phyloP scores from a whole-genome alignment of 2,888 invertebrate species.

The Electrophaes corylata region DNA sequence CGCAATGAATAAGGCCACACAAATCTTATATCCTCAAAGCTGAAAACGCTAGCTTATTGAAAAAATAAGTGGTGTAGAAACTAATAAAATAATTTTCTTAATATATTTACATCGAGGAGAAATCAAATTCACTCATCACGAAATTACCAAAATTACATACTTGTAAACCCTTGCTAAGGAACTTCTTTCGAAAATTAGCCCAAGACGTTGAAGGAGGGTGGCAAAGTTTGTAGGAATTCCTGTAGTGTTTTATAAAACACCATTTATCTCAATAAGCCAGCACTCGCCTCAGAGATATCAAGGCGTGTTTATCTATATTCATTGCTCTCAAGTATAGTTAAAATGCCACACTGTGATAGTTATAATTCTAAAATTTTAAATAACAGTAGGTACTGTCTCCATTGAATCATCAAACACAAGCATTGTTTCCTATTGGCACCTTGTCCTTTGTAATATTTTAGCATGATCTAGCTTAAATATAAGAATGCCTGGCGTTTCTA shows the following conservation, averaged over 20 bases:
- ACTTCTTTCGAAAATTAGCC: too few relatives aligned
- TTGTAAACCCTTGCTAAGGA: too few relatives aligned
- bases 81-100: too few relatives aligned
- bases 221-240: too few relatives aligned
- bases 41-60: background rate
- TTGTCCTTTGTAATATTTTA: conserved; percentile 54
- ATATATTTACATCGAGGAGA: too few relatives aligned
- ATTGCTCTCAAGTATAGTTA: conserved; percentile 28
- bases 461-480: conserved; percentile 60
- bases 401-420: conserved; percentile 51
- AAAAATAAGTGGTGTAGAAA: background rate
- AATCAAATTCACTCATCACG: too few relatives aligned
- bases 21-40: background rate
- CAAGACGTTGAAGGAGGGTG: too few relatives aligned
- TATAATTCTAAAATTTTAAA: conserved; percentile 4
- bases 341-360: conserved; percentile 5
- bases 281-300: too few relatives aligned
- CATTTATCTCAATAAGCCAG: too few relatives aligned
- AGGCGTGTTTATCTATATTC: too few relatives aligned
- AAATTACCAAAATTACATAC: too few relatives aligned
- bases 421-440: conserved; percentile 64
- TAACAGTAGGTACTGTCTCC: conserved; percentile 35
- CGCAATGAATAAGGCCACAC: background rate
- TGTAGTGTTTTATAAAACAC: too few relatives aligned
- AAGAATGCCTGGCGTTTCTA: conserved; percentile 28